These are phyloP conservation scores for Calidris pygmaea DNA, from an alignment of 2,113 vertebrate genomes.

Conservation along the genomic window DNA sequence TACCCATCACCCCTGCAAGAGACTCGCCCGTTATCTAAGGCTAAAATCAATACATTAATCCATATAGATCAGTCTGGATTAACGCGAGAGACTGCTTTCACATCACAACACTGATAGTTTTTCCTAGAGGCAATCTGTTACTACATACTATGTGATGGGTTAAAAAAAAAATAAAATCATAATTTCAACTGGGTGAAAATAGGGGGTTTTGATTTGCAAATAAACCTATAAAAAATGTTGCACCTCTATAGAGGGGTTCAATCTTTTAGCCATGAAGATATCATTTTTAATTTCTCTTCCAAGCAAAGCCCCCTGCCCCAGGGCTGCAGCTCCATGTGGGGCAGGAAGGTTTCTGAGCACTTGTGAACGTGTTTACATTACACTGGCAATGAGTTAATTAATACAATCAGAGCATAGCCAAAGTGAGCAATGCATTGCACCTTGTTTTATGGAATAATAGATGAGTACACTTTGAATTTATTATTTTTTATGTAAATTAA, in stretches of 20 bases:
- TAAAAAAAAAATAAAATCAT: not conserved
- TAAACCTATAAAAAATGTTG: not conserved
- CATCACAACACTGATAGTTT: not conserved
- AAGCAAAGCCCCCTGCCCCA: not conserved
- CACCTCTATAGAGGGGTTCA: not conserved
- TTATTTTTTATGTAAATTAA: not conserved
- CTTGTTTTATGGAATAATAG: not conserved
- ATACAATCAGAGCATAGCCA: not conserved
- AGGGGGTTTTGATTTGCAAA: not conserved
- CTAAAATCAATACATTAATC: not conserved
- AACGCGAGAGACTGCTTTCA: not conserved
- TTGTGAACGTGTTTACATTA: accelerated
- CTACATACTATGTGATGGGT: not conserved
- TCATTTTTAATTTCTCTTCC: not conserved
- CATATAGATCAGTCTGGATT: not conserved
- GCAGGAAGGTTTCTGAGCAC: not conserved
- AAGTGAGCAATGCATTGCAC: accelerated
- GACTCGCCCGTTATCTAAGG: not conserved
- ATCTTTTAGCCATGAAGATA: accelerated
- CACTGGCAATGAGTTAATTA: not conserved
- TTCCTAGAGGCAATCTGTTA: not conserved
- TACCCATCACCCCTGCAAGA: not conserved
- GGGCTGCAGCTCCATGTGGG: not conserved
- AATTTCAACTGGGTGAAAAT: not conserved
- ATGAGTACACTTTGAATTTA: not conserved